phyloP scores from a whole-genome alignment of 2,888 invertebrate species.

The Pimpla rufipes region DNA sequence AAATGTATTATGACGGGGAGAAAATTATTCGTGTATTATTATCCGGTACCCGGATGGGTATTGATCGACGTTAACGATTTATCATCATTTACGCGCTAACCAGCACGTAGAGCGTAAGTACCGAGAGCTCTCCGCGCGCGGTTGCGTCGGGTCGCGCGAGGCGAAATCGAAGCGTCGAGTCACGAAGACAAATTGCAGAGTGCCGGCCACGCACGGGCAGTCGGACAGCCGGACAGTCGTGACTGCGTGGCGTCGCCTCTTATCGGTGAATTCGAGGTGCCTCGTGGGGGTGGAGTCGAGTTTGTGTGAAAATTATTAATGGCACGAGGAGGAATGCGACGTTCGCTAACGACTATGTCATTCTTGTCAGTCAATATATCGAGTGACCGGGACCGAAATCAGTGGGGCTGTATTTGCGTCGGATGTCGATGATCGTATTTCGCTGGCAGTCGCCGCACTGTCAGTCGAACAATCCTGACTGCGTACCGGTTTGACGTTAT shows the following conservation, averaged over 20 bases:
- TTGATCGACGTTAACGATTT: slow-evolving; percentile 50
- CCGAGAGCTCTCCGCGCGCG: not conserved
- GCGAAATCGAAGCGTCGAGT: slow-evolving; percentile 75
- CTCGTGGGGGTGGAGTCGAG: slow-evolving; percentile 41
- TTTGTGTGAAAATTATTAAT: slow-evolving; percentile 75
- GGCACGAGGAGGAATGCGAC: slow-evolving; percentile 55
- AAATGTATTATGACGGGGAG: slow-evolving; percentile 12
- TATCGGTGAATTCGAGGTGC: slow-evolving; percentile 58
- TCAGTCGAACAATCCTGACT: too few species aligned
- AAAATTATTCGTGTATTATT: slow-evolving; percentile 47
- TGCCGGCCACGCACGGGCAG: not conserved
- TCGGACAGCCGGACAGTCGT: slow-evolving; percentile 4
- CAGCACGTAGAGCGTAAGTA: slow-evolving; percentile 14
- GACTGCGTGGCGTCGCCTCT: slow-evolving; percentile 11
- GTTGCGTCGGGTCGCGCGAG: slow-evolving; percentile 40
- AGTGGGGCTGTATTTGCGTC: too few species aligned
- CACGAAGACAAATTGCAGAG: slow-evolving; percentile 80
- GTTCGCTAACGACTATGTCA: slow-evolving; percentile 61
- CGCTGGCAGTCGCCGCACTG: too few species aligned
- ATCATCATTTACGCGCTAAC: slow-evolving; percentile 50
- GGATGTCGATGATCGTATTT: too few species aligned
- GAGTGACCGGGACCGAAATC: not conserved
- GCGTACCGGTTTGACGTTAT: too few species aligned
- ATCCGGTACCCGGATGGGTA: slow-evolving; percentile 26
- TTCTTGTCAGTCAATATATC: slow-evolving; percentile 69